Conservation (phyloP, 2,888 invertebrate species). For the Sinhomidia bicolor region DNA sequence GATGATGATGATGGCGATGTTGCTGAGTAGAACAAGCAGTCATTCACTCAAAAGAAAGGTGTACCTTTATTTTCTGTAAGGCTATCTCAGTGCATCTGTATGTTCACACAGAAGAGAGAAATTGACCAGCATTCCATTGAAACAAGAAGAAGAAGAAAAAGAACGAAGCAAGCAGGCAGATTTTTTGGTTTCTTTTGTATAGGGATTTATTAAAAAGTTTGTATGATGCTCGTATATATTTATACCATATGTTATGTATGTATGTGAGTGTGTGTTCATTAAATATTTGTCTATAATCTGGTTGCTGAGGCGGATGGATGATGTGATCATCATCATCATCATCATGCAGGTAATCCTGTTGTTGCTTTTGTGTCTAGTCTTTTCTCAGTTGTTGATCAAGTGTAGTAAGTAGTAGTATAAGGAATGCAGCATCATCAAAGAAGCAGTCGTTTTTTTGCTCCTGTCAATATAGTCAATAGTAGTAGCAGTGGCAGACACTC, state of each 20-base stretch:
- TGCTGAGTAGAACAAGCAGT: conserved; percentile 46
- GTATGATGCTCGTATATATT: background rate
- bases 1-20: background rate
- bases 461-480: background rate
- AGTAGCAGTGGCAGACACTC: background rate
- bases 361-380: conserved; percentile 34
- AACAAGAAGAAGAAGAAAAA: conserved; percentile 63
- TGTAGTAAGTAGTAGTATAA: conserved; percentile 17
- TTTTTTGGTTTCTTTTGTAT: conserved; percentile 30
- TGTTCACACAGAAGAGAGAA: conserved; percentile 45
- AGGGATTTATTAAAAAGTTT: background rate
- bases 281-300: conserved; percentile 67
- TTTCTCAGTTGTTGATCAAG: conserved; percentile 64
- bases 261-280: conserved; percentile 64
- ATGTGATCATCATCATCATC: conserved; percentile 15
- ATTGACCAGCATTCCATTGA: conserved; percentile 74
- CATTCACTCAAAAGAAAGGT: conserved; percentile 71
- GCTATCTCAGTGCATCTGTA: conserved; percentile 28
- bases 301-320: conserved; percentile 18
- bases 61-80: background rate
- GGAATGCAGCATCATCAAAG: background rate
- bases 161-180: conserved; percentile 32
- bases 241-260: conserved; percentile 10
- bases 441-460: background rate
- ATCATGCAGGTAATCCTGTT: conserved; percentile 61